phyloP scores from a whole-genome alignment of 2,113 vertebrate genomes.

The Petroica traversi region DNA sequence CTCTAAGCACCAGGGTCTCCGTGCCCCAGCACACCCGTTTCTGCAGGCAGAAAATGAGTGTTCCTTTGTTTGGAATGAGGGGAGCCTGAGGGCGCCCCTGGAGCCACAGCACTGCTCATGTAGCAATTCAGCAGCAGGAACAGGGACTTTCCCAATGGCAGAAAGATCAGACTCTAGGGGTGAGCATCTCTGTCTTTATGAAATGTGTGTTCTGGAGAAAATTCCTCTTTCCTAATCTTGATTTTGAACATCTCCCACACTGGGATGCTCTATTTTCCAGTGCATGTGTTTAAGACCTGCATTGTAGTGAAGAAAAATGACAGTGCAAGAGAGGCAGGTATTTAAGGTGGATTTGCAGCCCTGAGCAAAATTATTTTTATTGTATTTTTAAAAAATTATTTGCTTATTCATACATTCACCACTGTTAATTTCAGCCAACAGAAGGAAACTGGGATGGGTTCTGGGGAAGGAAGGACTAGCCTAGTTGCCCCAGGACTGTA shows the following conservation, averaged over 20 bases:
- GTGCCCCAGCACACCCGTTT: neutral
- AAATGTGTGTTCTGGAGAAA: neutral
- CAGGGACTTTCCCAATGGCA: neutral
- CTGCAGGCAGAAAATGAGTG: constrained; percentile 40
- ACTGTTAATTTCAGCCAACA: neutral
- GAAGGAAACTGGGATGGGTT: neutral
- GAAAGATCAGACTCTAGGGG: neutral
- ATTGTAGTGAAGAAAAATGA: neutral
- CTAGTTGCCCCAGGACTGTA: neutral
- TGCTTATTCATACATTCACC: neutral
- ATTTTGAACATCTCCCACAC: neutral
- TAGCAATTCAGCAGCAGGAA: neutral
- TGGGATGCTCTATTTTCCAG: neutral
- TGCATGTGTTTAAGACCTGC: neutral
- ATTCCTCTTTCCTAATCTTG: neutral
- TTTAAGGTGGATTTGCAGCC: neutral
- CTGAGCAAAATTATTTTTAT: neutral
- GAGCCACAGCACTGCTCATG: neutral
- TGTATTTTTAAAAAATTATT: neutral
- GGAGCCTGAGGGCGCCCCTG: constrained; percentile 25
- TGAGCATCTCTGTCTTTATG: neutral
- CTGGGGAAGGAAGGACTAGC: neutral
- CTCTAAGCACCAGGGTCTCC: neutral
- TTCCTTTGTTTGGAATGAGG: constrained; percentile 36
- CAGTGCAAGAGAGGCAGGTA: neutral